These are phyloP conservation scores for Pelecanoides urinatrix DNA, from an alignment of 2,113 vertebrate genomes.

Conservation along the genomic window DNA sequence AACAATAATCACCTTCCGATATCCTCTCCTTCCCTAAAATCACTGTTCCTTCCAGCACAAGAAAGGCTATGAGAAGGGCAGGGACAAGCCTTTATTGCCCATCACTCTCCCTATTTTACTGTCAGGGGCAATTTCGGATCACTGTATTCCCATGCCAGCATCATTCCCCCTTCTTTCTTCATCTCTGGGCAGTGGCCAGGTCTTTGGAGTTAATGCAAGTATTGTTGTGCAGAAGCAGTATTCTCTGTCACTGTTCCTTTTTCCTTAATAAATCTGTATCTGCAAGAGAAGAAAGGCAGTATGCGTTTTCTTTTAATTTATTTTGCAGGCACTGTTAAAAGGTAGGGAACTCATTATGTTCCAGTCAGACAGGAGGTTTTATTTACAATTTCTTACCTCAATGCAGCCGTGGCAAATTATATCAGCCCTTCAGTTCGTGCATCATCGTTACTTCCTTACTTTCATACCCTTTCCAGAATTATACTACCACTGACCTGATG, in stretches of 20 bases:
- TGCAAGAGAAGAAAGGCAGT: not conserved
- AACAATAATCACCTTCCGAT: slow-evolving; percentile 29
- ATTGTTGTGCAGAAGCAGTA: slow-evolving; percentile 50
- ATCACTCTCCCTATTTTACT: slow-evolving; percentile 39
- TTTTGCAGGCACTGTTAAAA: slow-evolving; percentile 30
- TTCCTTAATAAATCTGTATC: slow-evolving; percentile 38
- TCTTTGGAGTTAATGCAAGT: slow-evolving; percentile 43
- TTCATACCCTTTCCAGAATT: slow-evolving; percentile 37
- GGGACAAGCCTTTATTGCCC: slow-evolving; percentile 50
- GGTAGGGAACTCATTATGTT: slow-evolving; percentile 35
- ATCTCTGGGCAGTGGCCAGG: not conserved
- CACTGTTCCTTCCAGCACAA: slow-evolving; percentile 34
- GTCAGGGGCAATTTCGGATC: slow-evolving; percentile 59
- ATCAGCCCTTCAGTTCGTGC: not conserved
- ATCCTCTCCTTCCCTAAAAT: slow-evolving; percentile 54
- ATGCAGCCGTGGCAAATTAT: not conserved
- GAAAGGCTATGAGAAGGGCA: slow-evolving; percentile 33
- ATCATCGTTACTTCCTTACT: slow-evolving; percentile 38
- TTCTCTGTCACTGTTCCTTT: slow-evolving; percentile 38
- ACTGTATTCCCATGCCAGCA: slow-evolving; percentile 47
- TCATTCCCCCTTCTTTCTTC: slow-evolving; percentile 24
- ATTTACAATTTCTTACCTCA: slow-evolving; percentile 50
- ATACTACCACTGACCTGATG: slow-evolving; percentile 24
- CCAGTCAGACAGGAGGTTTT: slow-evolving; percentile 30
- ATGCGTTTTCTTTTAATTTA: slow-evolving; percentile 43